Evolutionary conservation across 1,140 invertebrate genomes (phyloP), one percentile per base, ranked within the genome.

Genomic region (Coelopa frigida): DNA sequence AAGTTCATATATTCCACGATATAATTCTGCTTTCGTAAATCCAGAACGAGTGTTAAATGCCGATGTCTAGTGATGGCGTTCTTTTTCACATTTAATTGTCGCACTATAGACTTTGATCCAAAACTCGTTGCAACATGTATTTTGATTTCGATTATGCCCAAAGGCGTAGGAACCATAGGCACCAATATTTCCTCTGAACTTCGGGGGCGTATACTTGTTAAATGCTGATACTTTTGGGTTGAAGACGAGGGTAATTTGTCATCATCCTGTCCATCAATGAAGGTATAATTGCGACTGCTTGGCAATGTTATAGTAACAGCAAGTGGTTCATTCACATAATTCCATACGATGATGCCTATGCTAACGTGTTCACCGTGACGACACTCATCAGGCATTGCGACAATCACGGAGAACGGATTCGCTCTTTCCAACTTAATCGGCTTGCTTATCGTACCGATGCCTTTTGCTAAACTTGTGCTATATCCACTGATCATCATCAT

Each of bases 1-100:
- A 97, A 87, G 70, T 97, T 90, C 78, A 97, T 83, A 62, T 95
- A 94, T 56, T 95, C 92, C 64, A 95, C 85, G 3, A 92, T 81
- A 59, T 91, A 94, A 6, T 89, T 89, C 10, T 89, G 81, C 65
- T 87, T 94, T 45, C 89, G 94, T 8, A 98, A 73, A 75, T 97
- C 94, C 1, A 98, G 71, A 0, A 98, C 70, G 7, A 94, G 80
- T 0, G 93, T 89, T 46, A 95, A 89, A 72, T 98, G 93, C 2
- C 89, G 78, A 60, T 89, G 81, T 62, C 97, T 94, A 0, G 88
- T 85, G 5, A 97, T 72, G 35, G 94, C 94, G 66, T 96, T 91
- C 12, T 92, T 80, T 79, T 89, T 82, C 3, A 96, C 88, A 46
- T 77, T 74, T 1, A 98, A 60, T 29, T 70, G 81, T 53, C 83